Evolutionary conservation across 1,140 invertebrate genomes (phyloP).

Genomic region (Drosophila santomea): DNA sequence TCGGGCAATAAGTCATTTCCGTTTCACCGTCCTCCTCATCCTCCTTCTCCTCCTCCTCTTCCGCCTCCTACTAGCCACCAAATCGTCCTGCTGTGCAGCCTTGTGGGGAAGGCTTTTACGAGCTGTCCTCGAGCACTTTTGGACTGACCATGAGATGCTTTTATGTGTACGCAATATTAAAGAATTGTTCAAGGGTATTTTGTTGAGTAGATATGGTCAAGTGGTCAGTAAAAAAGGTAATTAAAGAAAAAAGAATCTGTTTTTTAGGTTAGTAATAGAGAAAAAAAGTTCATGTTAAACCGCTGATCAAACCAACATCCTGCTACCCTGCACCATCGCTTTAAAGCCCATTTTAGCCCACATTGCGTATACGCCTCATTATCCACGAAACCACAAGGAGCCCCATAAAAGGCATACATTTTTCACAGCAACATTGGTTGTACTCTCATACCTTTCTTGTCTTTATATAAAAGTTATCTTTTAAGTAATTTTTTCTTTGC

Average conservation of each 20-base stretch:
- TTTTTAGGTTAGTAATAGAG: too few species aligned
- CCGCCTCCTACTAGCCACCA: not conserved
- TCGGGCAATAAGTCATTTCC: conserved; percentile 20
- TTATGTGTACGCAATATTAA: conserved; percentile 22
- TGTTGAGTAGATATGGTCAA: not conserved
- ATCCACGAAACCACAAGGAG: conserved; percentile 43
- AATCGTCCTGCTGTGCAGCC: conserved; percentile 16
- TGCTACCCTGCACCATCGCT: conserved; percentile 7
- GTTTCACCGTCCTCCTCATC: not conserved
- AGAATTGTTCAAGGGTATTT: conserved; percentile 1
- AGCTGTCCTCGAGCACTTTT: conserved; percentile 34
- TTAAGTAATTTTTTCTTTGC: conserved; percentile 42
- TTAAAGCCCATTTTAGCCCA: conserved; percentile 20
- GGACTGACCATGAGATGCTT: conserved; percentile 38
- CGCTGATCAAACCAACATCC: not conserved
- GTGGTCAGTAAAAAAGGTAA: not conserved
- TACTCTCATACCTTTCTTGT: conserved; percentile 1
- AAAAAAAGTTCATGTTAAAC: not conserved
- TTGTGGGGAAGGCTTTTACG: conserved; percentile 32
- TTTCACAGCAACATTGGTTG: conserved; percentile 29
- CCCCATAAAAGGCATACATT: conserved; percentile 29
- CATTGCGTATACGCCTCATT: conserved; percentile 53
- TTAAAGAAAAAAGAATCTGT: too few species aligned
- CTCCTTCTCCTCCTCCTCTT: not conserved
- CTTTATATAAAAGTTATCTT: conserved; percentile 42